Percentiles rank a stretch among this genome's conserved stretches.
These are phyloP conservation scores for Onychostruthus taczanowskii DNA, from an alignment of 2,113 vertebrate species.

Conservation along the genomic window DNA sequence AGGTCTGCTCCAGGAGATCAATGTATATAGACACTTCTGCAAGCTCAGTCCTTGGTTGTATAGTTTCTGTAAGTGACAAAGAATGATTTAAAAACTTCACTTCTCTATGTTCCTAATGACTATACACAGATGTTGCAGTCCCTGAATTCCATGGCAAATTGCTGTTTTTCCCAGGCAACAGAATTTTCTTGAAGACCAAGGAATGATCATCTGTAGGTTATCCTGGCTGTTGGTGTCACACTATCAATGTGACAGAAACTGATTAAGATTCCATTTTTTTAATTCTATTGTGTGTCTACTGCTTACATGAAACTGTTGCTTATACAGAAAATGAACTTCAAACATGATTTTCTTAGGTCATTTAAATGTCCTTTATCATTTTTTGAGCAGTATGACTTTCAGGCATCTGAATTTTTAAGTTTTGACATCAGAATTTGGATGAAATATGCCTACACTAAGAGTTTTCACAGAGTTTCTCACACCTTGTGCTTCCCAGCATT, in stretches of 20 bases:
- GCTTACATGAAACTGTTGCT: background rate
- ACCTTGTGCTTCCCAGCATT: background rate
- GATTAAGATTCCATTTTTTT: background rate
- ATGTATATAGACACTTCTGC: background rate
- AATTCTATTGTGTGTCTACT: background rate
- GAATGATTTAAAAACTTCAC: background rate
- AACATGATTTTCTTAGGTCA: background rate
- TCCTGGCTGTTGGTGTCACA: background rate
- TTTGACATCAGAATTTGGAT: background rate
- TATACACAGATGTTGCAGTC: background rate
- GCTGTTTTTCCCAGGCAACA: background rate
- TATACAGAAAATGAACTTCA: background rate
- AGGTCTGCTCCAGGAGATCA: background rate
- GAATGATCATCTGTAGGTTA: background rate
- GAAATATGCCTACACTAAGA: background rate
- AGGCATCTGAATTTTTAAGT: background rate
- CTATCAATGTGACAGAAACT: background rate
- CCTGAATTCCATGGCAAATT: background rate
- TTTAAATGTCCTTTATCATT: background rate
- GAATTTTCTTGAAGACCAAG: background rate
- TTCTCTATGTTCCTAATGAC: background rate
- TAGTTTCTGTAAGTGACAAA: background rate
- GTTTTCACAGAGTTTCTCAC: background rate
- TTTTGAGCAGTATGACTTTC: background rate
- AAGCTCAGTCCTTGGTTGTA: background rate